Conservation (phyloP, 2,113 vertebrate species). For the Anoplopoma fimbria region DNA sequence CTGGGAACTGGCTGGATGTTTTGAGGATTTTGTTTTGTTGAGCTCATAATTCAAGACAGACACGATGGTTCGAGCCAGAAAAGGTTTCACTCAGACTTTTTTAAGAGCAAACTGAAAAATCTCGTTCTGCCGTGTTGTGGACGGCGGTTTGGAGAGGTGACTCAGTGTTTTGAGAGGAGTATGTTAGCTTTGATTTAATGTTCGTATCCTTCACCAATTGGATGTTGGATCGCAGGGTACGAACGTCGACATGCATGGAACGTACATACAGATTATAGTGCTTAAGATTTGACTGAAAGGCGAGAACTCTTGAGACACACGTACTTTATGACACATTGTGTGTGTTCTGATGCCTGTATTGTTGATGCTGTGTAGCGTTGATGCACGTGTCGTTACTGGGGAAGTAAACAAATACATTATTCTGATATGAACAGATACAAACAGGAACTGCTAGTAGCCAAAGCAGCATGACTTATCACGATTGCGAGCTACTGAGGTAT, state of each 20-base stretch:
- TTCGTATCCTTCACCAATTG: constrained; percentile 14
- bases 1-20: constrained; percentile 78
- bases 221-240: constrained; percentile 8
- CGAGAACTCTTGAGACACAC: background rate
- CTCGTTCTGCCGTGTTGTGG: constrained; percentile 44
- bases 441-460: no score
- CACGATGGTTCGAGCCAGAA: constrained; percentile 70
- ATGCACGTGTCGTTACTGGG: no score
- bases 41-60: constrained; percentile 86
- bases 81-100: constrained; percentile 75
- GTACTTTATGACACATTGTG: background rate
- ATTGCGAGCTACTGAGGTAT: no score
- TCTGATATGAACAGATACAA: no score
- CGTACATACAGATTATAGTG: background rate
- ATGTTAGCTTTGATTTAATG: constrained; percentile 57
- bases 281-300: background rate
- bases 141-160: constrained; percentile 56
- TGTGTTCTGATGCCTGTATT: background rate
- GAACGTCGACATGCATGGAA: background rate
- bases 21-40: constrained; percentile 81
- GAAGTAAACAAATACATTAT: no score
- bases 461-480: no score
- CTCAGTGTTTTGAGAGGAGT: constrained; percentile 43
- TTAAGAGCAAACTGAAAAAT: constrained; percentile 62
- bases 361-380: background rate